Evolutionary conservation across 2,888 invertebrate species (phyloP), one percentile per base, ranked within the genome.

Genomic region (Thelaira solivaga): DNA sequence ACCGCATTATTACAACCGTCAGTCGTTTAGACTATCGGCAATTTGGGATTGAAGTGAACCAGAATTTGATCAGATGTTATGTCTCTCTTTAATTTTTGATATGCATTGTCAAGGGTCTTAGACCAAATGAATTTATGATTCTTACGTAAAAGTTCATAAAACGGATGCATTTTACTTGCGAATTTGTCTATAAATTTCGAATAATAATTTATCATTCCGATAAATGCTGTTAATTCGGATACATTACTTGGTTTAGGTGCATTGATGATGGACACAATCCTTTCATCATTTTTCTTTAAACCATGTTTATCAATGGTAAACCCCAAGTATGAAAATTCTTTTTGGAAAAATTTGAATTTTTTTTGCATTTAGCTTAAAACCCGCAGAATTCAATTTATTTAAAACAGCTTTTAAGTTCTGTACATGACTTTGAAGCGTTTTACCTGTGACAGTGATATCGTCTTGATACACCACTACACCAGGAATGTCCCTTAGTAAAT

Each of bases 331-430:
- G 53, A 20, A n/a, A 53, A 20, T 8, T 53, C 34, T n/a, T 24
- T 7, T 22, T 34, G 53, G 20, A 73, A 73, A 51, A 73, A 73
- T 18, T 49, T 41, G 29, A 39, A 73, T 31, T 72, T 55, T n/a
- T 2, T 20, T 4, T 5, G 24, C 5, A n/a, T 74, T 74, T 22
- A 68, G 36, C 13, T 61, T 74, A 41, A 74, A 39, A 4, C 67
- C 59, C 13, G 73, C 49, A n/a, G 39, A 57, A 20, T 43, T 41
- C 18, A 82, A 73, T 67, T 84, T 81, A 55, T n/a, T 18, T 4
- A 71, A 47, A n/a, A 74, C 59, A 13, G 10, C 8, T 36, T 18
- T 65, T 41, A 74, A 45, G 4, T 18, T 57, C 10, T 39, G 10
- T 1, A 69, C 16, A 36, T 69, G 69, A 18, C 26, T 45, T 13